These are phyloP conservation scores for Rhinolophus sinicus DNA, from an alignment of 2,113 vertebrate species.

Conservation along the genomic window DNA sequence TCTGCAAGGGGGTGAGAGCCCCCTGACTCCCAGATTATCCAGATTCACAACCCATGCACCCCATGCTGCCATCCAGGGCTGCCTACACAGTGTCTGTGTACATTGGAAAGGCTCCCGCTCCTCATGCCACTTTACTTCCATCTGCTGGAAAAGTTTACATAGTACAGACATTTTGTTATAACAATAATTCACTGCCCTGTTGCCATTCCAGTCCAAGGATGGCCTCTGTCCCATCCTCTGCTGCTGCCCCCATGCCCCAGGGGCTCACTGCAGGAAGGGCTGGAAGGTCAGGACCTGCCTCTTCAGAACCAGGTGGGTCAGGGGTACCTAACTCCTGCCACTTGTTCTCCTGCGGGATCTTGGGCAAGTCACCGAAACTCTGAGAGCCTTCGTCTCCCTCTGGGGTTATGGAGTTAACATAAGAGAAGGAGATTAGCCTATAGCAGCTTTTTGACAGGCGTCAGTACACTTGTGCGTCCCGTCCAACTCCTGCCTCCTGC, in stretches of 20 bases:
- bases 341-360: background rate
- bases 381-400: background rate
- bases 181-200: background rate
- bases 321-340: no score
- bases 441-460: background rate
- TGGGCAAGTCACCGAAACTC: background rate
- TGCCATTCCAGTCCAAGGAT: no score
- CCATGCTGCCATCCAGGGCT: background rate
- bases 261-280: background rate
- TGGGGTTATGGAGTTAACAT: background rate
- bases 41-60: background rate
- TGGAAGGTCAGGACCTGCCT: background rate
- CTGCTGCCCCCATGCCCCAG: background rate
- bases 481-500: no score
- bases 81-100: background rate
- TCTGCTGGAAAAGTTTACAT: background rate
- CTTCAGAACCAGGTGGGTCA: background rate
- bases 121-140: background rate
- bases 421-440: background rate
- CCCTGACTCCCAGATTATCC: background rate
- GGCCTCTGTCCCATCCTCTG: background rate
- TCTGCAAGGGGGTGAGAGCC: conserved; percentile 93
- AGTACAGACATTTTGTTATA: background rate
- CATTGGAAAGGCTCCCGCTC: background rate
- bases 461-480: background rate